Base-by-base conservation (phyloP, 2,797 vertebrate genomes). In the Perdix hodgsoniae region DNA sequence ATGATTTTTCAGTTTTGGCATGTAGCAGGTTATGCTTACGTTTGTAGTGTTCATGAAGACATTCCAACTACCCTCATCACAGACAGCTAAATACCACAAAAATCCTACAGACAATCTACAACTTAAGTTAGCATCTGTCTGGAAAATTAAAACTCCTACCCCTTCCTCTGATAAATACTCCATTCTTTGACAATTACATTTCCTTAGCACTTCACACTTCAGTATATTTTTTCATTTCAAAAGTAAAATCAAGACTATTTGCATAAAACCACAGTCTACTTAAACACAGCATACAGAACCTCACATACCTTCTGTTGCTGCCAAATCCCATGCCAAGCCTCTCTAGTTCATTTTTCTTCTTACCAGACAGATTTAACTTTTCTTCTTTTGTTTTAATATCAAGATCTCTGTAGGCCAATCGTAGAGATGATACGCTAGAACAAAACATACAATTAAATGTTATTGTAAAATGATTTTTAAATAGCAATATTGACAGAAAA, bases 301-400 rank as follows among this genome's bases (percentile, higher is more conserved):
- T 37, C 60, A 79, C 94, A 1, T 90, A 99, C 99, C 98, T 98
- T 86, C 99, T 98, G 61, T 59, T 97, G 66, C 83, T 98, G 40
- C 98, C 98, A 23, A 99, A 89, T 13, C 99, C 99, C 98, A 99
- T 99, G 94, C 99, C 99, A 52, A 99, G 98, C 27, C 99, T 97
- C 84, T 99, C 99, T 1, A 98, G 97, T 33, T 99, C 99, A 22
- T 96, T 97, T 87, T 98, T 98, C 96, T 98, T 99, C 42, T 98
- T 98, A n/a, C 98, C 98, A 17, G 98, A 96, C 2, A 98, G 59
- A 42, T 97, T 98, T 86, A 97, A 96, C 76, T 96, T 97, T 9
- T 98, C 97, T 14, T 99, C 98, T 96, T 97, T 98, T 90, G 97
- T 97, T 74, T 99, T 98, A 83, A 99, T 97, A 94, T 99, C 98